Base-by-base conservation (phyloP, 1,140 invertebrate species). In the Tetragonula clypearis region DNA sequence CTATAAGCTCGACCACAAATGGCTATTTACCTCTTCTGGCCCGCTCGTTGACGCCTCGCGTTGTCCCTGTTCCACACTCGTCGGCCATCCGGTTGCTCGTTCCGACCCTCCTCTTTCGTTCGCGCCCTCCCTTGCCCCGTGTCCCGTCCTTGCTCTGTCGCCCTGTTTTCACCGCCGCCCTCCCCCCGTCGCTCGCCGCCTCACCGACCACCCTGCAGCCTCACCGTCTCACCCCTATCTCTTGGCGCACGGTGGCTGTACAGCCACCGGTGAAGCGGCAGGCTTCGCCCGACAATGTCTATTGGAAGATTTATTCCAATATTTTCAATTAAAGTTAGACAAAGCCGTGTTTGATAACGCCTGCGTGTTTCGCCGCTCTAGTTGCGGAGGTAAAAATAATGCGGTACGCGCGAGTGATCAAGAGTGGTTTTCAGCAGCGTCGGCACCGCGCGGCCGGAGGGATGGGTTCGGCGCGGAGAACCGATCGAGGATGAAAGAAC, bases 311-410 rank as follows among this genome's bases (percentile, higher is more conserved):
- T 94, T 94, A 95, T 95, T 95, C 93, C 94, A 94, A 95, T 95
- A 95, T 95, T 95, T 95, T 95, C 94, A 94, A 94, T 95, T 95
- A 95, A 95, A 94, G 91, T 93, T 92, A 88, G 87, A 95, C 94
- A 95, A 95, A 93, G 92, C 88, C 88, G 84, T 80, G 89, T 87
- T 90, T 88, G 88, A 91, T 92, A 92, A 92, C 93, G 92, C 90
- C 86, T 84, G 84, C 86, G 86, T 88, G 89, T 92, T 93, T 90
- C 89, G 88, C 84, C 88, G 90, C 87, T 89, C 86, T 89, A 93
- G 92, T 93, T 90, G 88, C 90, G 85, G 85, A 88, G 87, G 88
- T 92, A 93, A 94, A 94, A 93, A 94, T 94, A 93, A 92, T 91
- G 86, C 84, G 91, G 90, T 86, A 90, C 91, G 91, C 82, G 84